These are phyloP conservation scores for Norana najaformis DNA, from an alignment of 2,888 invertebrate species.

Conservation along the genomic window DNA sequence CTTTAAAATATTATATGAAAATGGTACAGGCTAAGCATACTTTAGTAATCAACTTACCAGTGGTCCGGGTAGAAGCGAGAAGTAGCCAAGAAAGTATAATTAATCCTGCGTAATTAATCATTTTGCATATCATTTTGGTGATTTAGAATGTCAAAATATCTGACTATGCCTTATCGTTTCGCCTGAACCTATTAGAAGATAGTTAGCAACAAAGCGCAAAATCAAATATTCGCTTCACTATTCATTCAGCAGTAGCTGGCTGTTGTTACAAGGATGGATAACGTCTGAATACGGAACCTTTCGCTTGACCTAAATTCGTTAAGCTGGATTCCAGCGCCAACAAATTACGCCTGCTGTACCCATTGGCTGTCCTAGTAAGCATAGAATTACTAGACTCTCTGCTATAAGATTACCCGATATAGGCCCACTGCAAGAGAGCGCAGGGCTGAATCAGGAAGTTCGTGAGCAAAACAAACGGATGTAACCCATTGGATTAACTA, in stretches of 20 bases:
- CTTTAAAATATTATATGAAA: too few species aligned
- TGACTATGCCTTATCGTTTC: not conserved
- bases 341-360: not conserved
- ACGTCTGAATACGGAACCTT: not conserved
- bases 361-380: not conserved
- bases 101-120: not conserved
- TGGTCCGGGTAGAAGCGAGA: not conserved
- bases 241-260: not conserved
- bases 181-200: not conserved
- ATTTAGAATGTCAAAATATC: not conserved
- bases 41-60: not conserved
- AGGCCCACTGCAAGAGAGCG: too few species aligned
- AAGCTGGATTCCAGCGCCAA: not conserved
- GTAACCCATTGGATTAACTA: too few species aligned
- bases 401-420: too few species aligned
- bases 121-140: not conserved
- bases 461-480: too few species aligned
- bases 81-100: not conserved
- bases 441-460: too few species aligned
- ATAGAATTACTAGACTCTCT: not conserved
- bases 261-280: not conserved
- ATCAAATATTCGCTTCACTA: not conserved
- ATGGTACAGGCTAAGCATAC: too few species aligned
- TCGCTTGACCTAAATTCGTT: not conserved
- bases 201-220: not conserved